Evolutionary conservation across 2,797 vertebrate genomes (phyloP).

Genomic region (Spinibarbus caldwelli): DNA sequence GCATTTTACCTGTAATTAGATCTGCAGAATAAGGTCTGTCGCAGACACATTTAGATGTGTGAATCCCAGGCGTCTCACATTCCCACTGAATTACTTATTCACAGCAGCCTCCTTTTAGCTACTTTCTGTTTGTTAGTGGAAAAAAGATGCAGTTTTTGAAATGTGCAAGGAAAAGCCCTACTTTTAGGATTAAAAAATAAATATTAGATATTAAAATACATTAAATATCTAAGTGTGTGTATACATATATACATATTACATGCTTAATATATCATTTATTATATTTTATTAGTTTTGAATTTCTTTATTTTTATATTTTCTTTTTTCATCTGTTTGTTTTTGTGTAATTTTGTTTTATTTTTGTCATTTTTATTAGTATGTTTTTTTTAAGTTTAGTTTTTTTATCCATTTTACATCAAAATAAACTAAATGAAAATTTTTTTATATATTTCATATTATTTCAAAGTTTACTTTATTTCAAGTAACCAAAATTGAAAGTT

Average conservation of each 20-base stretch:
- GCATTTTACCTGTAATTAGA: not conserved
- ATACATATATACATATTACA: not conserved
- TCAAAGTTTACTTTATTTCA: too few species aligned
- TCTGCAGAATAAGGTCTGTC: constrained; percentile 1
- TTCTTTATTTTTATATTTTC: too few species aligned
- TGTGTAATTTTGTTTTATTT: too few species aligned
- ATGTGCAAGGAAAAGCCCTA: not conserved
- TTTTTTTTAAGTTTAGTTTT: not conserved
- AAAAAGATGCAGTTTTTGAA: not conserved
- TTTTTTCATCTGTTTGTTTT: too few species aligned
- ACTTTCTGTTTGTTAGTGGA: not conserved
- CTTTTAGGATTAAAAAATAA: not conserved
- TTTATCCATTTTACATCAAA: not conserved
- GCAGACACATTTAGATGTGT: not conserved
- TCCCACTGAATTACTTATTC: not conserved
- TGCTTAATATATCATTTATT: not conserved
- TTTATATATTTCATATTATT: too few species aligned
- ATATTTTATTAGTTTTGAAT: not conserved
- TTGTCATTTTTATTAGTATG: too few species aligned
- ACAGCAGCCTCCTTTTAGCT: not conserved
- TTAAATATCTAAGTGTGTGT: too few species aligned
- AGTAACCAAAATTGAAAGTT: too few species aligned
- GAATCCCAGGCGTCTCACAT: not conserved
- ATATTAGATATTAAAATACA: not conserved
- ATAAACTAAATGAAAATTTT: not conserved